Base-by-base conservation (phyloP, 2,797 vertebrate species). In the Pseudopleuronectes americanus region DNA sequence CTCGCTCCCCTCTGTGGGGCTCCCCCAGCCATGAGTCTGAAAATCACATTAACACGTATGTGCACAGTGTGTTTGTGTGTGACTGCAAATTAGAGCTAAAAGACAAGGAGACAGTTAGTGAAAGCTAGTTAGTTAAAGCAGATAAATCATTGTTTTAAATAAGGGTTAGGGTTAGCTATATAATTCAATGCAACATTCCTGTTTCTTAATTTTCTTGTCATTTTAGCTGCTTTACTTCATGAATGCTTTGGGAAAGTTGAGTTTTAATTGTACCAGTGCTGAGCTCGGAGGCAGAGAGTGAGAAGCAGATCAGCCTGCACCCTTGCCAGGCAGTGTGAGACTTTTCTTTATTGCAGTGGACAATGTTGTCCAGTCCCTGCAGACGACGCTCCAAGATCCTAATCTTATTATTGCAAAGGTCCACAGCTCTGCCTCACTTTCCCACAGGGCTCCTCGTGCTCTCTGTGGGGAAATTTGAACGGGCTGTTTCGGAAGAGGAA, bases 1-100 rank as follows among this genome's bases (percentile, higher is more conserved):
- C 89, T 10, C 81, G 43, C 68, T 93, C 91, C 8, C 87, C 90
- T 48, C 81, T 84, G 38, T 84, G 81, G 87, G 80, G 79, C 68
- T 71, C 77, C 12, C 76, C 85, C 56, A 53, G 81, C 65, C 86
- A 90, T 81, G 86, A 92, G 64, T 83, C 80, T 0, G 92, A 92
- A 78, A 68, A 87, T 13, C 67, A 21, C 56, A 79, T 64, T 63
- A 86, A 92, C 61, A 87, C 85, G 92, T 92, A 89, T 8, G 41
- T 57, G 57, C 28, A 66, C 56, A 7, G n/a, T 72, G 13, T 38
- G 52, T 51, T 21, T 28, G 52, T 55, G 47, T 8, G 19, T 38
- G 17, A 26, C 26, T 45, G 5, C 4, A 19, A 28, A 16, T 53
- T 22, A 3, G 22, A 55, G 53, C 23, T 21, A 26, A 38, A 53